Evolutionary conservation across 1,140 invertebrate species (phyloP).

Genomic region (Eulimnadia texana): DNA sequence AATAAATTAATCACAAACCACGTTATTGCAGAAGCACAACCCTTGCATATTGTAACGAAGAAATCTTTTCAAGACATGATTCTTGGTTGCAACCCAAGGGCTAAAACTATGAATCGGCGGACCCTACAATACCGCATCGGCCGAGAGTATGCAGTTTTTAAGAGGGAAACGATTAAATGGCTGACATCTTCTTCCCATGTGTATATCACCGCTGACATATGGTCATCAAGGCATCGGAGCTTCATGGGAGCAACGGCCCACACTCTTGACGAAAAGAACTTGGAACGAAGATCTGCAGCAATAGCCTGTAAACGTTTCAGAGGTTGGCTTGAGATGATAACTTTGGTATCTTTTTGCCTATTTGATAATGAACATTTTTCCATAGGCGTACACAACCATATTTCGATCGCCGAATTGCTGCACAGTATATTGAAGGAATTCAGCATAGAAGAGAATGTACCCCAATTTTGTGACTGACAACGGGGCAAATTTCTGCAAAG

Average conservation of each 20-base stretch:
- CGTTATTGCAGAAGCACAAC: not conserved
- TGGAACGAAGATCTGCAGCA: not conserved
- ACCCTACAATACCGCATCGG: not conserved
- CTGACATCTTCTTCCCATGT: not conserved
- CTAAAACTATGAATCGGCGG: not conserved
- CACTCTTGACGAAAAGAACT: not conserved
- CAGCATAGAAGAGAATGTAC: not conserved
- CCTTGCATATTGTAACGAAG: not conserved
- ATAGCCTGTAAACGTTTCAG: slow-evolving; percentile 3
- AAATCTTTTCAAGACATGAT: not conserved
- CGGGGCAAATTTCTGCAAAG: not conserved
- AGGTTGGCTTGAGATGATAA: slow-evolving; percentile 1
- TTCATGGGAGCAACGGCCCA: slow-evolving; percentile 3
- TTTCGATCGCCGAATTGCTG: not conserved
- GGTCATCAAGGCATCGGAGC: not conserved
- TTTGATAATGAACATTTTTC: not conserved
- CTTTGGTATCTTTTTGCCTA: not conserved
- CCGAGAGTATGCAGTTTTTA: not conserved
- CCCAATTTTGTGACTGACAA: not conserved
- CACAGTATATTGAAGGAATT: not conserved
- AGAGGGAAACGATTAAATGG: not conserved
- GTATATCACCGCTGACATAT: not conserved
- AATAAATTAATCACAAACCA: not conserved
- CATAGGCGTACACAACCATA: not conserved
- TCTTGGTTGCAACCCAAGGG: not conserved